Evolutionary conservation across 2,797 vertebrate species (phyloP), one percentile per base, ranked within the genome.

Genomic region (Microcaecilia unicolor): DNA sequence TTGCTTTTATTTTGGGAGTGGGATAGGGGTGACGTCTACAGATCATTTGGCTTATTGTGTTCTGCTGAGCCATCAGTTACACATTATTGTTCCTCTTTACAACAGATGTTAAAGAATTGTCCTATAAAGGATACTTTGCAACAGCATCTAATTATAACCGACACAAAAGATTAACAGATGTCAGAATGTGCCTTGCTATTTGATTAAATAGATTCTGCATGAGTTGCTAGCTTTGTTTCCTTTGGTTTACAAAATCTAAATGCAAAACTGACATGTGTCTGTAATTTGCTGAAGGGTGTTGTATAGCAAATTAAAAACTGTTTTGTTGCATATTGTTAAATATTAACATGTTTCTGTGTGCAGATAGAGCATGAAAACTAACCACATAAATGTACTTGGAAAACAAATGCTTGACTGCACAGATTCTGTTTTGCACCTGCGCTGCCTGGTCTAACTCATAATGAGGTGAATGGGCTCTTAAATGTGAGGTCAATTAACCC

Each of bases 131-230:
- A 76, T 75, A 71, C 72, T 79, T 75, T 78, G 76, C 74, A 22
- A 26, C 53, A 77, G 74, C 68, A 74, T 88, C 83, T 90, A 87
- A 91, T 93, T 92, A 91, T 81, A 76, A 75, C 56, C 61, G 67
- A 63, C 75, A 85, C 82, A 89, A 89, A 84, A 88, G 86, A 86
- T 85, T 86, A 89, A 85, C 88, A 93, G 88, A 92, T 92, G 89
- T 91, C 90, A 81, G 81, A 72, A 84, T 89, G 86, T 80, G 83
- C 84, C 83, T 77, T 79, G 74, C 71, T 66, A 80, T 87, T 86
- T 87, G 83, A 88, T 87, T 88, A 83, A 83, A 85, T 83, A 81
- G 63, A 83, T 87, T 87, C 81, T 85, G 78, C 79, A 71, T 83
- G 75, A 70, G 65, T 69, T 63, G 54, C 26, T 60, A 43, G 55